Base-by-base conservation (phyloP, 2,113 vertebrate species). In the Oncorhynchus tshawytscha region DNA sequence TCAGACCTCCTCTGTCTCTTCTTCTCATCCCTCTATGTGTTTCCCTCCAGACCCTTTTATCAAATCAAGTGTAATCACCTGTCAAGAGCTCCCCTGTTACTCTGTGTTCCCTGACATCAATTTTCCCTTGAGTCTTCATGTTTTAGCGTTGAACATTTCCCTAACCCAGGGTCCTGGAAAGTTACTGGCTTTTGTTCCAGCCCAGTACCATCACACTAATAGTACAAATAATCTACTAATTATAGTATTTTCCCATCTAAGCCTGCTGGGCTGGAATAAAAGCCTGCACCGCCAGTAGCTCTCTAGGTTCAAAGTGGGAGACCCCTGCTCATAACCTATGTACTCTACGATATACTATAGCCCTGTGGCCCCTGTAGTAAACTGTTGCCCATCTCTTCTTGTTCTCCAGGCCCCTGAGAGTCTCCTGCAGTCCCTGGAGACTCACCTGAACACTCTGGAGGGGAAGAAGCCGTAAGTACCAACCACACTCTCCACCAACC, bases 381-480 rank as follows among this genome's bases (percentile, higher is more conserved):
- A 24, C 24, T 62, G 59, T 24, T 13, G 59, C 5, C 8, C 20
- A 16, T 62, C 3, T 67, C 4, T 81, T 11, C 84, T 69, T 83
- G 31, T 86, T 77, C 78, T 80, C 1, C 86, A 99, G 98, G 97
- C 97, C 88, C 98, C 98, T 29, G 97, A 97, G 92, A 99, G 98
- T 92, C 96, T 99, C 81, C 94, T 99, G 93, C 96, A 97, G 90
- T 98, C 98, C 57, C 93, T 99, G 84, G 98, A 99, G 87, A 98
- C 98, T 22, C 98, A 99, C 88, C 94, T 99, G 83, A 98, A 98
- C 91, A 98, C 95, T n/a, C 92, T 99, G 90, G 98, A 99, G 91
- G 98, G 98, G 79, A 99, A 97, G 88, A 98, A 99, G 89, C 93
- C 95, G 98, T 98, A 93, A 92, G 93, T 91, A 71, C 59, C 15